These are phyloP conservation scores for Drosophila nigrodunni DNA, from an alignment of 1,140 invertebrate genomes.

Conservation along the genomic window DNA sequence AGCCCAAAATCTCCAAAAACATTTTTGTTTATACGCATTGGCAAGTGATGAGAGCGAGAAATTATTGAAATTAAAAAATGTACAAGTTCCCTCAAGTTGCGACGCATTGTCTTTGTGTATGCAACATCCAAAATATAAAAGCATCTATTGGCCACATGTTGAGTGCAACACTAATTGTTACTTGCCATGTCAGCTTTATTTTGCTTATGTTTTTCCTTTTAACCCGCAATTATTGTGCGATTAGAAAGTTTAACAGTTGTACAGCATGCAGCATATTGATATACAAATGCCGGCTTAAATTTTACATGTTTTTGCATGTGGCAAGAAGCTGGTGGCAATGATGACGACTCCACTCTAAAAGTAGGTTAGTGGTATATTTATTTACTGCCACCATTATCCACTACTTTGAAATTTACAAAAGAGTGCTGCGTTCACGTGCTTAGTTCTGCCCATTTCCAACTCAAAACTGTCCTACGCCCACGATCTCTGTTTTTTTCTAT, in stretches of 20 bases:
- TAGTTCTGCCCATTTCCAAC: conserved; percentile 19
- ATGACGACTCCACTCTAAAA: conserved; percentile 38
- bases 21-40: conserved; percentile 50
- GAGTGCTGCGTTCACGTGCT: conserved; percentile 52
- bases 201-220: conserved; percentile 33
- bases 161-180: conserved; percentile 46
- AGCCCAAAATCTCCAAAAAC: conserved; percentile 50
- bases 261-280: conserved; percentile 51
- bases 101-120: not conserved
- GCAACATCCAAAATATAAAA: not conserved
- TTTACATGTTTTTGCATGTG: conserved; percentile 52
- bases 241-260: conserved; percentile 71
- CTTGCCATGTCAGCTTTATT: conserved; percentile 28
- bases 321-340: conserved; percentile 37
- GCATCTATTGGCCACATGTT: conserved; percentile 28
- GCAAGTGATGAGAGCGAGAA: too few relatives aligned
- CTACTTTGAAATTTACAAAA: conserved; percentile 26
- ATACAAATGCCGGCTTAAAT: conserved; percentile 60
- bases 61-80: too few relatives aligned
- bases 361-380: conserved; percentile 75
- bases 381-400: conserved; percentile 68
- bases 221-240: conserved; percentile 70
- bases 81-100: not conserved
- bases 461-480: conserved; percentile 15
- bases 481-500: conserved; percentile 20